Conservation (phyloP, 1,140 invertebrate species). For the Drosophila mojavensis region DNA sequence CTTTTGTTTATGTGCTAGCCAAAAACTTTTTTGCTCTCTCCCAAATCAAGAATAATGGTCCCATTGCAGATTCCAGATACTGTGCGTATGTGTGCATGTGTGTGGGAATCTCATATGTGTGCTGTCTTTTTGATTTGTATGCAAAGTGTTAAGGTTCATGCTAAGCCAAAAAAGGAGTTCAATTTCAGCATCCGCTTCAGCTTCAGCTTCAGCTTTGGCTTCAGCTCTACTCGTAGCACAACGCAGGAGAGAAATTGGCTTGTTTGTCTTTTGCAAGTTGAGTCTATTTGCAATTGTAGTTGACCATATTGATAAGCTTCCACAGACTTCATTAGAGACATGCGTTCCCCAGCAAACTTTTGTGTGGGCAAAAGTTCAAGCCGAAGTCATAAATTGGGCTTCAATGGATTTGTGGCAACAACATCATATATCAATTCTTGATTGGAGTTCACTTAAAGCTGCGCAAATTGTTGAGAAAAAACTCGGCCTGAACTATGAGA, state of each 20-base stretch:
- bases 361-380: constrained; percentile 25
- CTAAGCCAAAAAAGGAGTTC: constrained; percentile 52
- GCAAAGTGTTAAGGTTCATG: constrained; percentile 72
- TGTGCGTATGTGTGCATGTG: constrained; percentile 12
- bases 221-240: background rate
- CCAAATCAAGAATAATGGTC: constrained; percentile 78
- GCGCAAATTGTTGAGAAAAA: no score
- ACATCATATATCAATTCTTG: constrained; percentile 1
- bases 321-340: constrained; percentile 62
- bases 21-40: constrained; percentile 37
- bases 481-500: no score
- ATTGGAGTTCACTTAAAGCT: constrained; percentile 7
- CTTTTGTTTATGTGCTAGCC: constrained; percentile 57
- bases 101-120: constrained; percentile 31
- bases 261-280: constrained; percentile 59
- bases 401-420: constrained; percentile 31
- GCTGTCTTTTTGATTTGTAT: constrained; percentile 72
- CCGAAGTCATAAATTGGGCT: constrained; percentile 28
- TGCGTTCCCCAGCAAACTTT: constrained; percentile 44
- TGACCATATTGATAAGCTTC: constrained; percentile 74
- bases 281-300: constrained; percentile 60
- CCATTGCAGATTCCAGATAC: constrained; percentile 64
- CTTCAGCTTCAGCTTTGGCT: background rate
- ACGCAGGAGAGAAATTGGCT: constrained; percentile 34
- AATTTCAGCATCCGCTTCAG: constrained; percentile 49